Percentiles rank a stretch among this genome's conserved stretches.
These are phyloP conservation scores for Lacerta bilineata DNA, from an alignment of 2,797 vertebrate species.

Conservation along the genomic window DNA sequence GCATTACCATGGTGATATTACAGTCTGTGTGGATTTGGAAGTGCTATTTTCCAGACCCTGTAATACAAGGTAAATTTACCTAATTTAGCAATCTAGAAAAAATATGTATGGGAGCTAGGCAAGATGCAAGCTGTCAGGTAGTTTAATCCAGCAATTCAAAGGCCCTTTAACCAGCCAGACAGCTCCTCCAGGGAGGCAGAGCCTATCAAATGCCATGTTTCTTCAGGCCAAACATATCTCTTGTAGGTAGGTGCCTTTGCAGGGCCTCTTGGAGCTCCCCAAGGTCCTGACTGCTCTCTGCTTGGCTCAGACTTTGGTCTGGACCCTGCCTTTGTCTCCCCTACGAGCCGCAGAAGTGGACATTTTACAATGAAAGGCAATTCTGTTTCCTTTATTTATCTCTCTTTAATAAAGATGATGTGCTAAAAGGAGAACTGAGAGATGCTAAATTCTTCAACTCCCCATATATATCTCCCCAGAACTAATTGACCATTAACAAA, in stretches of 20 bases:
- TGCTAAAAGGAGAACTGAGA: not conserved
- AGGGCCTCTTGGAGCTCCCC: too few relatives aligned
- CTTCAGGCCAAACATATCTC: too few relatives aligned
- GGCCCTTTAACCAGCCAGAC: too few relatives aligned
- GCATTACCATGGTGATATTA: conserved; percentile 38
- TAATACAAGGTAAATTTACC: conserved; percentile 33
- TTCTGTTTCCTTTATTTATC: not conserved
- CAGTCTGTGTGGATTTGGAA: not conserved
- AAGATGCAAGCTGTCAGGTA: not conserved
- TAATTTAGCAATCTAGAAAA: conserved; percentile 32
- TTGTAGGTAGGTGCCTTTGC: too few relatives aligned
- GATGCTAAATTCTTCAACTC: not conserved
- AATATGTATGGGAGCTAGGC: not conserved
- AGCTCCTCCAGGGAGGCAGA: too few relatives aligned
- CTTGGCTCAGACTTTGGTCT: too few relatives aligned
- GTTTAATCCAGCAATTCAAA: conserved; percentile 18
- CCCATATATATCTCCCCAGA: not conserved
- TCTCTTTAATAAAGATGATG: not conserved
- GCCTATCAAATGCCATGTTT: too few relatives aligned
- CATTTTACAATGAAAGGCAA: not conserved
- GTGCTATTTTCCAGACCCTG: conserved; percentile 12
- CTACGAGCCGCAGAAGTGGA: too few relatives aligned
- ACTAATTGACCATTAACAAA: not conserved
- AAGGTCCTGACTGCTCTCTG: too few relatives aligned
- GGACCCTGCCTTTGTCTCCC: not conserved